phyloP scores from a whole-genome alignment of 2,888 invertebrate species.

The Drosophila mimica region DNA sequence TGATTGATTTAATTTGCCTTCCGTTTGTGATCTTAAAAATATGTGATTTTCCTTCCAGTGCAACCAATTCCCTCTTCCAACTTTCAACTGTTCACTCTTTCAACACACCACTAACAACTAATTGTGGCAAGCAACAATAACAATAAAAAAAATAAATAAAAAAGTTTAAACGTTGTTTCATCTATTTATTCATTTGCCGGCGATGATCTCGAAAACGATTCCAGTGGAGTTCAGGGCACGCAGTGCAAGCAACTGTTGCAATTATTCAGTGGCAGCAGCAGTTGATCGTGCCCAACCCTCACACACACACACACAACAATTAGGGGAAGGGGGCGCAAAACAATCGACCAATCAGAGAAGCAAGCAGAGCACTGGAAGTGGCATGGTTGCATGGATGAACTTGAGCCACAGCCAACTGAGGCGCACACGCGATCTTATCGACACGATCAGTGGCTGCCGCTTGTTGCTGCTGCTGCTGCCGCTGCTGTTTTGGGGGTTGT shows the following conservation, averaged over 20 bases:
- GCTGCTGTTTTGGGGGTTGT: conserved; percentile 56
- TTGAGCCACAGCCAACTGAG: conserved; percentile 22
- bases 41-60: neutral
- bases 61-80: neutral
- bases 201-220: conserved; percentile 5
- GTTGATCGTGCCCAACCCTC: conserved; percentile 42
- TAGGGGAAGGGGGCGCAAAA: conserved; percentile 40
- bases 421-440: conserved; percentile 29
- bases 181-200: neutral
- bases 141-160: neutral
- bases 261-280: neutral
- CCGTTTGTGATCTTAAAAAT: too few relatives aligned
- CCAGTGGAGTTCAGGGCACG: conserved; percentile 1
- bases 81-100: neutral
- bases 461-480: conserved; percentile 13
- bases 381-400: neutral
- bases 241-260: conserved; percentile 40
- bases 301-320: conserved; percentile 1
- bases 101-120: neutral
- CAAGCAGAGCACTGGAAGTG: neutral
- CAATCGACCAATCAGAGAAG: conserved; percentile 36
- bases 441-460: conserved; percentile 37
- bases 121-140: neutral
- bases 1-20: neutral
- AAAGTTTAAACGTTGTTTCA: neutral